These are phyloP conservation scores for Cuniculus paca DNA, from an alignment of 2,797 vertebrate genomes.

Conservation along the genomic window DNA sequence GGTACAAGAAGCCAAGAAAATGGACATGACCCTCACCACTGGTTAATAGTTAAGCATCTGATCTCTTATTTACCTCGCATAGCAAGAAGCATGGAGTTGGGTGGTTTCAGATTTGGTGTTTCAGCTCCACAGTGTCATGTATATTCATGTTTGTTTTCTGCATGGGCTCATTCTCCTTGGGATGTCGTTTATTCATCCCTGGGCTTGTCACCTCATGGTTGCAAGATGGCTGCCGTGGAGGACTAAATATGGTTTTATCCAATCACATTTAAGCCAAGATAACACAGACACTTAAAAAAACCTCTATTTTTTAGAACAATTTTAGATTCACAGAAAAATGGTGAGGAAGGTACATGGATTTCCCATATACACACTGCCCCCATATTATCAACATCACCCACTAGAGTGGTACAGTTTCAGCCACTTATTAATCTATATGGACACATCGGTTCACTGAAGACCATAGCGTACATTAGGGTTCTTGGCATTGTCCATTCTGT, in stretches of 20 bases:
- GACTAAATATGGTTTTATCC: not conserved
- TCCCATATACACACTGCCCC: not conserved
- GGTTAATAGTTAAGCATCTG: not conserved
- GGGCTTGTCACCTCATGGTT: not conserved
- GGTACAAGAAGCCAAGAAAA: not conserved
- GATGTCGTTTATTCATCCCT: not conserved
- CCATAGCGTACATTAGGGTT: not conserved
- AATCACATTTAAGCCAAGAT: not conserved
- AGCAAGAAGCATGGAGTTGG: not conserved
- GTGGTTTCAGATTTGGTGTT: not conserved
- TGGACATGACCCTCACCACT: accelerated
- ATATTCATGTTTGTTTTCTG: not conserved
- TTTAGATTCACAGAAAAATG: slow-evolving; percentile 16
- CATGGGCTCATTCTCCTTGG: not conserved
- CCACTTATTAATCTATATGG: too few species aligned
- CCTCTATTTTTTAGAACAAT: not conserved
- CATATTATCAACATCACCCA: not conserved
- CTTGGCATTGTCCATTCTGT: not conserved
- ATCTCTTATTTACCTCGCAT: not conserved
- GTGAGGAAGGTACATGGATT: not conserved
- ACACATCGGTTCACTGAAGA: not conserved
- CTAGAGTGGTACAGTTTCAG: not conserved
- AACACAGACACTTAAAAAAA: not conserved
- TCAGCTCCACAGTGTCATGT: not conserved
- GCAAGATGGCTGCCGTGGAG: not conserved